phyloP scores from a whole-genome alignment of 23 tunicate species.

The Halocynthia aurantium region DNA sequence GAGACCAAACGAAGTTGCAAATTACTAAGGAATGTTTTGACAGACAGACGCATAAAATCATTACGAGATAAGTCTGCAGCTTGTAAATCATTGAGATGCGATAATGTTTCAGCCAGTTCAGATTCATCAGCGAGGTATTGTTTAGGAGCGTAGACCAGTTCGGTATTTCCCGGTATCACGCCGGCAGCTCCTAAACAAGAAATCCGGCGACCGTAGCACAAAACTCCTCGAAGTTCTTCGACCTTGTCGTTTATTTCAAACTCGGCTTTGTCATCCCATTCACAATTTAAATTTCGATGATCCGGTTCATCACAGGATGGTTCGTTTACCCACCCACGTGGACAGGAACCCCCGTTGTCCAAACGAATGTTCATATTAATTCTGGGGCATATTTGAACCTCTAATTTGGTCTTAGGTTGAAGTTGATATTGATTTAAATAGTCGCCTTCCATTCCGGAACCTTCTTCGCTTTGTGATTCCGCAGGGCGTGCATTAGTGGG shows the following conservation, averaged over 20 bases:
- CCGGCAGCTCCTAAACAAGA: slow-evolving; percentile 1
- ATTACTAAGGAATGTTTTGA: slow-evolving; percentile 3
- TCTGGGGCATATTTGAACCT: too few species aligned
- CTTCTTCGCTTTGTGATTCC: too few species aligned
- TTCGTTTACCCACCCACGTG: slow-evolving; percentile 15
- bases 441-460: too few species aligned
- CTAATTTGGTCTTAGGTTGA: too few species aligned
- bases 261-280: slow-evolving; percentile 9
- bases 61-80: slow-evolving; percentile 18
- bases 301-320: slow-evolving; percentile 9
- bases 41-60: slow-evolving; percentile 1
- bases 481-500: too few species aligned
- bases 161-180: slow-evolving; percentile 14
- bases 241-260: not conserved
- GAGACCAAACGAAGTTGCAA: not conserved
- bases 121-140: slow-evolving; percentile 3
- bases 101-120: slow-evolving; percentile 20
- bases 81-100: slow-evolving; percentile 1
- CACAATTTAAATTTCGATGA: slow-evolving; percentile 7
- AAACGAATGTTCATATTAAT: too few species aligned
- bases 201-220: slow-evolving; percentile 2
- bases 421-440: too few species aligned
- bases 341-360: slow-evolving; percentile 8
- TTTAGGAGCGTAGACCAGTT: slow-evolving; percentile 10
- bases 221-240: not conserved